These are phyloP conservation scores for Saccostrea echinata DNA, from an alignment of 1,140 invertebrate species.

Conservation along the genomic window DNA sequence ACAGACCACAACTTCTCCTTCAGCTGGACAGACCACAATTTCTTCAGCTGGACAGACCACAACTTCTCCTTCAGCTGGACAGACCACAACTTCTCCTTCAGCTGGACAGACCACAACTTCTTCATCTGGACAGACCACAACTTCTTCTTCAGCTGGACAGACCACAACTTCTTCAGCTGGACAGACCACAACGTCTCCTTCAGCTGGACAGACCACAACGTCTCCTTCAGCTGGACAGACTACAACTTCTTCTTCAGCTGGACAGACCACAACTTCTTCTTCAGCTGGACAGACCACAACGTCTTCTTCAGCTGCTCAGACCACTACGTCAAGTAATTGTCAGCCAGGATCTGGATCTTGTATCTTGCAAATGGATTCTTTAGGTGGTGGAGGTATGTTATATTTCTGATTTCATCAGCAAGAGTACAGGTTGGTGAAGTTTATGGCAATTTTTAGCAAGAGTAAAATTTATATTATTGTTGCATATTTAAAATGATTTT, in stretches of 20 bases:
- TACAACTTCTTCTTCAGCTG: neutral
- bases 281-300: slow-evolving; percentile 5
- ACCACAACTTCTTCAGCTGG: neutral
- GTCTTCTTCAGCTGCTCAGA: neutral
- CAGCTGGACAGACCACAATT: neutral
- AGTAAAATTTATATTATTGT: too few relatives aligned
- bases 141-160: neutral
- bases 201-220: neutral
- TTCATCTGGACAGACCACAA: slow-evolving; percentile 12
- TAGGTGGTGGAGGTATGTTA: slow-evolving; percentile 26
- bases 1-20: neutral
- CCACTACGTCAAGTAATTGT: slow-evolving; percentile 1
- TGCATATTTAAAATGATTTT: neutral
- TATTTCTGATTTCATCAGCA: neutral
- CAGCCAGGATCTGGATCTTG: slow-evolving; percentile 30
- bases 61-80: neutral
- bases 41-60: neutral
- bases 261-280: neutral
- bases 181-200: neutral
- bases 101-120: neutral
- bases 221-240: neutral
- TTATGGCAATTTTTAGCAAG: neutral
- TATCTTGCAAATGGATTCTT: slow-evolving; percentile 30
- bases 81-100: neutral
- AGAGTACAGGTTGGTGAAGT: neutral